phyloP scores from a whole-genome alignment of 2,797 vertebrate genomes.

The Aldrovandia affinis region DNA sequence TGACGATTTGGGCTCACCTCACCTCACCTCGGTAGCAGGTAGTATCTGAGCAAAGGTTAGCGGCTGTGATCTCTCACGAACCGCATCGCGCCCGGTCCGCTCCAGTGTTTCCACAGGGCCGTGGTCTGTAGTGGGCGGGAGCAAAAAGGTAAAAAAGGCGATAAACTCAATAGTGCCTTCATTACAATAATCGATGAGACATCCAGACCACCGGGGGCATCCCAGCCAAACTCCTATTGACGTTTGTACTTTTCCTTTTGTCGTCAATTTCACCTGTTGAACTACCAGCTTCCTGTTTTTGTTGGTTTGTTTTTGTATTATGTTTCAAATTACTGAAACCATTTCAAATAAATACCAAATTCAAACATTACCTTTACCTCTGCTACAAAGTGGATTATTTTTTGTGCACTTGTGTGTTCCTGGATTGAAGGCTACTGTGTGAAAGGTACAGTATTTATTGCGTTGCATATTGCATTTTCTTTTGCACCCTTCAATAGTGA shows the following conservation, averaged over 20 bases:
- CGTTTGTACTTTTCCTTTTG: slow-evolving; percentile 29
- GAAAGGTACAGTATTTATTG: background rate
- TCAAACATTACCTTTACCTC: background rate
- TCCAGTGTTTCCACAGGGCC: slow-evolving; percentile 31
- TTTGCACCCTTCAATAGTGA: background rate
- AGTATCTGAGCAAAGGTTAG: background rate
- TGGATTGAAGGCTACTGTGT: background rate
- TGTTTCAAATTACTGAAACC: slow-evolving; percentile 42
- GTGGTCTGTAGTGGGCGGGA: background rate
- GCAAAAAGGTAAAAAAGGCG: slow-evolving; percentile 21
- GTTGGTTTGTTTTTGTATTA: slow-evolving; percentile 34
- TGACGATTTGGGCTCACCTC: background rate
- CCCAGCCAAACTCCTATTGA: slow-evolving; percentile 11
- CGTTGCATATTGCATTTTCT: too few species aligned
- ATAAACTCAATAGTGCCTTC: slow-evolving; percentile 69
- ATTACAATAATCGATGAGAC: slow-evolving; percentile 35
- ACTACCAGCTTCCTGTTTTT: slow-evolving; percentile 38
- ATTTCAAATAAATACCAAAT: slow-evolving; percentile 59
- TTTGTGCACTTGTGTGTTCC: background rate
- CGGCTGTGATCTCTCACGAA: too few species aligned
- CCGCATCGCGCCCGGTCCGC: background rate
- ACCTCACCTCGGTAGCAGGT: background rate
- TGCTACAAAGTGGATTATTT: background rate
- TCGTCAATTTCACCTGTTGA: slow-evolving; percentile 21
- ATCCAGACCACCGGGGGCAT: background rate